Base-by-base conservation (phyloP, 2,113 vertebrate genomes). In the Xenus cinereus region DNA sequence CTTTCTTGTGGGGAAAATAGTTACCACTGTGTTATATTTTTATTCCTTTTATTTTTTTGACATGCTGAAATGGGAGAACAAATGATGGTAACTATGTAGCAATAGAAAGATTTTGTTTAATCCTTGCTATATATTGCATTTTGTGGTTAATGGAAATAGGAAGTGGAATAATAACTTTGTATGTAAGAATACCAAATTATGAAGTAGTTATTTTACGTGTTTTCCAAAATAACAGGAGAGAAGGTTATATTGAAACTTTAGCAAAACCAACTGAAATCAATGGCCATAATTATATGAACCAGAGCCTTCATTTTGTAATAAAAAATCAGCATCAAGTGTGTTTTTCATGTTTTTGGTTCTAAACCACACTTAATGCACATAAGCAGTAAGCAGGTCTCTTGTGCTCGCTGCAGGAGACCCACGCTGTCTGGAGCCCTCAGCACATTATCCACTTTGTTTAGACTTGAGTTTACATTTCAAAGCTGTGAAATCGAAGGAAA, bases 131-230 rank as follows among this genome's bases (percentile, higher is more conserved):
- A 10, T 35, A 9, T 60, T 85, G 23, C 11, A 19, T 9, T 63
- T 67, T 63, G 22, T 75, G 41, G 32, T 56, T 60, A 91, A 84
- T 39, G 23, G 33, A 59, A 87, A 28, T n/a, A 84, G 4, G 10
- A 77, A 87, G 8, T n/a, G 32, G 67, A 59, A 56, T 33, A n/a
- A 48, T 53, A 43, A 20, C 48, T 95, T 62, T 35, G 6, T 21
- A 48, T 59, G 11, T 54, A 51, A 33, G 17, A 11, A 33, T 86
- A 87, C 51, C 33, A 60, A 68, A 67, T 87, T 68, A 33, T 15
- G 39, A 91, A 74, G 37, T 80, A 56, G 32, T 10, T 71, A 9
- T 76, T 92, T 95, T 39, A 90, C 83, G 63, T 81, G 86, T 27
- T 72, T 91, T 91, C 68, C 45, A 73, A 41, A 71, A 27, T 46